Base-by-base conservation (phyloP, 2,888 invertebrate species). In the Catocala fraxini region DNA sequence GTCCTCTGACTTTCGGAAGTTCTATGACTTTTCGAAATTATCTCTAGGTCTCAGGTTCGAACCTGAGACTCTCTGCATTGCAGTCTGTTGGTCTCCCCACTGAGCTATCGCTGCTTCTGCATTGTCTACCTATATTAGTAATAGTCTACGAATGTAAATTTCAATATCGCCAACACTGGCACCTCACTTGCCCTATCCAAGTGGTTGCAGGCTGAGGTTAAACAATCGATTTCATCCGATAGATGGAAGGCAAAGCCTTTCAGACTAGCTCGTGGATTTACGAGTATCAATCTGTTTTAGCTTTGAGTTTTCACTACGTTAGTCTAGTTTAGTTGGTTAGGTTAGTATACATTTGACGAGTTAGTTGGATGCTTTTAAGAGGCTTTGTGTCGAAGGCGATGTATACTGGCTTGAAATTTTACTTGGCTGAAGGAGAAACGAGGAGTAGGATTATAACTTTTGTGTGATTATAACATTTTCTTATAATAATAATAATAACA, bases 161-260 rank as follows among this genome's bases (percentile, higher is more conserved):
- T 4, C 33, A 39, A 43, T 51, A 25, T 15, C 67, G 71, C 71
- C 62, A 5, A 0, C 45, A 78, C 49, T 71, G 11, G 9, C 6
- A 66, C 73, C 68, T 41, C 2, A 68, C 61, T 51, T 11, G 11
- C 10, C 13, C 47, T 63, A 67, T 57, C 65, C 59, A 71, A 69
- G 70, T 77, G 75, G 73, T 76, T 79, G 65, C 68, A 71, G 66
- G 72, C 73, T 73, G 78, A 73, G 81, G 82, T 83, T 80, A 79
- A 81, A 82, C 81, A 81, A 81, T 81, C 77, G 80, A 79, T 79
- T 73, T 68, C 68, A 74, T 67, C 67, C 69, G 66, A 71, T 72
- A 72, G 64, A 73, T 68, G 60, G 61, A 35, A 54, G 49, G 68
- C 68, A 67, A 62, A 68, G 63, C 73, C 70, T 79, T 80, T 77